Evolutionary conservation across 2,888 invertebrate species (phyloP), one percentile per base, ranked within the genome.

Genomic region (Xanthorhoe spadicearia): DNA sequence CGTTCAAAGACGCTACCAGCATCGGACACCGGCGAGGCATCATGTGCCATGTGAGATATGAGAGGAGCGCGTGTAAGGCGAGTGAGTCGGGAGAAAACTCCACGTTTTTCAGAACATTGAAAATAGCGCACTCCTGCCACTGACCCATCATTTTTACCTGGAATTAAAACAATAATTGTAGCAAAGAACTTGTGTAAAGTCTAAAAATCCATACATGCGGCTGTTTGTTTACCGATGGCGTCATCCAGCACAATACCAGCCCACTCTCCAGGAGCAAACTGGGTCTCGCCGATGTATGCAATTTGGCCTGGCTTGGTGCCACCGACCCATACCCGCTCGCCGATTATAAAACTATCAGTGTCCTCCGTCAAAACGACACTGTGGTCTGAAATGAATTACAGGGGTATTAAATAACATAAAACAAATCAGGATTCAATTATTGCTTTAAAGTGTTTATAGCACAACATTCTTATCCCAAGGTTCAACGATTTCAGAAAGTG

Each of bases 231-330:
- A 97, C 99, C 99, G 80, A 97, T 96, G 49, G 98, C 96, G 77
- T 98, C 98, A 88, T 99, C 99, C 75, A 99, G 95, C 69, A 98
- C 99, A 68, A 99, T 96, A 57, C 99, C 99, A 56, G 98, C 99
- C 99, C 99, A 99, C 74, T 99, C 98, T 68, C 99, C 99, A 18
- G 98, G 98, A 15, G 99, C 99, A 92, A 99, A 99, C 87, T 98
- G 97, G 59, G 99, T 98, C 83, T 98, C 98, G 35, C 99, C 98
- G 64, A 98, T 96, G 88, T 97, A 99, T 49, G 98, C 97, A 76
- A 99, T 97, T 83, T 96, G 96, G 43, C 99, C 99, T 1, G 98
- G 95, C 85, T 99, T 98, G 60, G 95, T 95, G 63, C 98, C 98
- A 77, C 97, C 97, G 71, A 98, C 98, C 97, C 97, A 99, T 74